phyloP scores from a whole-genome alignment of 2,113 vertebrate genomes.

The Centropristis striata region DNA sequence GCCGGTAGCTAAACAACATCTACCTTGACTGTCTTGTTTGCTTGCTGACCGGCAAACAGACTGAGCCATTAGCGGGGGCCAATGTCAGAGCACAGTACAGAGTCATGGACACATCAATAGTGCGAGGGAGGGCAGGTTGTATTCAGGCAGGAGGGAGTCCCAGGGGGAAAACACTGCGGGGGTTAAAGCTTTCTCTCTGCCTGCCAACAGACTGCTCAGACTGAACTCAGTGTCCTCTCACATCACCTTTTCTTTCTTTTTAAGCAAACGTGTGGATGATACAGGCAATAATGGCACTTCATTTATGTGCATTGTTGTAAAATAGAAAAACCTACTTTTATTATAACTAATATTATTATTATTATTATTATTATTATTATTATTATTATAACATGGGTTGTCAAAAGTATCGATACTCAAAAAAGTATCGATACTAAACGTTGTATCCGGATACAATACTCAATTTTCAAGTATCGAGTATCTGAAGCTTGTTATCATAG shows the following conservation, averaged over 20 bases:
- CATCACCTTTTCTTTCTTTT: slow-evolving; percentile 30
- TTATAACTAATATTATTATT: no score
- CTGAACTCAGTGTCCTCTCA: slow-evolving; percentile 62
- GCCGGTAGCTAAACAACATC: slow-evolving; percentile 17
- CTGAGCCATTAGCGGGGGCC: slow-evolving; percentile 66
- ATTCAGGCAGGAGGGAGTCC: slow-evolving; percentile 60
- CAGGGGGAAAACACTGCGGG: slow-evolving; percentile 52
- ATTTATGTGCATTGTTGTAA: not conserved
- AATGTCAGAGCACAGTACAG: slow-evolving; percentile 63
- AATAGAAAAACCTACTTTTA: no score
- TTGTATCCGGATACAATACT: no score
- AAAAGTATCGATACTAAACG: no score
- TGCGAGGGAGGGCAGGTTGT: slow-evolving; percentile 53
- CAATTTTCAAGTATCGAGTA: no score
- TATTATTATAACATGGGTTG: no score
- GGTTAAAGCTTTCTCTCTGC: slow-evolving; percentile 60
- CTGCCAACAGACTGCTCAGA: slow-evolving; percentile 32
- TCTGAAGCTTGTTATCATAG: no score
- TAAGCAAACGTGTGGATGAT: not conserved
- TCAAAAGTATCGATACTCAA: no score
- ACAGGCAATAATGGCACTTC: not conserved
- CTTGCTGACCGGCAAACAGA: slow-evolving; percentile 45
- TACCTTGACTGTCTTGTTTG: slow-evolving; percentile 43
- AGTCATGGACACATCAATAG: slow-evolving; percentile 70
- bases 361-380: no score